Evolutionary conservation across 2,888 invertebrate species (phyloP).

Genomic region (Torymus texanus): DNA sequence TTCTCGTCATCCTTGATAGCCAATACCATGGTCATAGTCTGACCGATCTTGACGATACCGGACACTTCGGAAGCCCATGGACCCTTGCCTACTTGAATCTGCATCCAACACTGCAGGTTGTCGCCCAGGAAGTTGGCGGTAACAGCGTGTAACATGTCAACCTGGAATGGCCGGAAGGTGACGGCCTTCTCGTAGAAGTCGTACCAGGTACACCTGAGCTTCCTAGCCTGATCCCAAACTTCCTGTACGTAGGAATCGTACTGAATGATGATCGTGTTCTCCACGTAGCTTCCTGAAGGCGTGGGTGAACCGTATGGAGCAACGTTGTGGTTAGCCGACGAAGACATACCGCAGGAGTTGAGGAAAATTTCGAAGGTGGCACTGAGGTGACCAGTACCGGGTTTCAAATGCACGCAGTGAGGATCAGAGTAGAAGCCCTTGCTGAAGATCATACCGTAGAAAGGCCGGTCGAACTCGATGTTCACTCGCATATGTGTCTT

Average conservation of each 20-base stretch:
- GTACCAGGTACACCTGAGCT: constrained; percentile 95
- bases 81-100: constrained; percentile 96
- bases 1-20: constrained; percentile 97
- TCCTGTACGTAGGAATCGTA: constrained; percentile 96
- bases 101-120: constrained; percentile 98
- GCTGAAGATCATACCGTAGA: constrained; percentile 97
- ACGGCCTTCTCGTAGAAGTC: constrained; percentile 97
- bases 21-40: constrained; percentile 97
- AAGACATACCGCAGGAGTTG: constrained; percentile 95
- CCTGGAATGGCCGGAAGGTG: constrained; percentile 95
- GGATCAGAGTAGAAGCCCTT: constrained; percentile 95
- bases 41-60: constrained; percentile 96
- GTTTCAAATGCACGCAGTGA: constrained; percentile 93
- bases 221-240: constrained; percentile 96
- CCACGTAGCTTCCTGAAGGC: constrained; percentile 94
- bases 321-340: constrained; percentile 92
- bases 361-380: constrained; percentile 95
- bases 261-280: constrained; percentile 95
- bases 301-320: constrained; percentile 90
- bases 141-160: constrained; percentile 95
- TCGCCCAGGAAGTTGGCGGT: constrained; percentile 97
- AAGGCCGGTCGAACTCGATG: constrained; percentile 95
- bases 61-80: constrained; percentile 98
- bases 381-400: constrained; percentile 92
- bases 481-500: constrained; percentile 97